Evolutionary conservation across 2,113 vertebrate species (phyloP).

Genomic region (Boulengeromyrus knoepffleri): DNA sequence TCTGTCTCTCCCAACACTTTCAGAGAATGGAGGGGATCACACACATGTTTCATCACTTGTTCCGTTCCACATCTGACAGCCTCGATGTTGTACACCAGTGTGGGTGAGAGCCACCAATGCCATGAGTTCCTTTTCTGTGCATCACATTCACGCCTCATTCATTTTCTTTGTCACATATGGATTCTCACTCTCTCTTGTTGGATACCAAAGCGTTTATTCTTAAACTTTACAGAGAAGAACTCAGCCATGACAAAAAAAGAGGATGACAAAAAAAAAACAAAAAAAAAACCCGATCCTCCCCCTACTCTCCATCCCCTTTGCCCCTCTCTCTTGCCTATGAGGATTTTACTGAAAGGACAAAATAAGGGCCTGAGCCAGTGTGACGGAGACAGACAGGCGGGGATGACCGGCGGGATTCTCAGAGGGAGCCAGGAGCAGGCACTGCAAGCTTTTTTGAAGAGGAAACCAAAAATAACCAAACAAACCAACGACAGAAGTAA

Average conservation of each 20-base stretch:
- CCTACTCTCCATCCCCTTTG: slow-evolving; percentile 47
- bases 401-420: neutral
- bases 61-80: neutral
- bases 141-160: neutral
- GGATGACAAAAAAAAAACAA: slow-evolving; percentile 27
- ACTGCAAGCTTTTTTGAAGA: slow-evolving; percentile 42
- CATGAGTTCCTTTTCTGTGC: neutral
- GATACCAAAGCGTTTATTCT: slow-evolving; percentile 49
- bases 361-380: slow-evolving; percentile 16
- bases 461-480: slow-evolving; percentile 60
- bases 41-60: neutral
- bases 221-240: slow-evolving; percentile 56
- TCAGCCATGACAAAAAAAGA: slow-evolving; percentile 55
- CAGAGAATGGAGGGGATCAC: neutral
- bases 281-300: slow-evolving; percentile 22
- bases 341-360: slow-evolving; percentile 52
- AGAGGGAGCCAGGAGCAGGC: slow-evolving; percentile 39
- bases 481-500: slow-evolving; percentile 65
- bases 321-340: slow-evolving; percentile 50
- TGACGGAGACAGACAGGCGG: slow-evolving; percentile 30
- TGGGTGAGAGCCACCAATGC: neutral
- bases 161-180: slow-evolving; percentile 7
- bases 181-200: slow-evolving; percentile 24
- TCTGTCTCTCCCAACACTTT: neutral
- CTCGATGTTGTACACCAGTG: neutral